Percentiles rank a stretch among this genome's conserved stretches.
Evolutionary conservation across 35 echinoderm and acorn worm species (phyloP).

Genomic region (Lytechinus variegatus): DNA sequence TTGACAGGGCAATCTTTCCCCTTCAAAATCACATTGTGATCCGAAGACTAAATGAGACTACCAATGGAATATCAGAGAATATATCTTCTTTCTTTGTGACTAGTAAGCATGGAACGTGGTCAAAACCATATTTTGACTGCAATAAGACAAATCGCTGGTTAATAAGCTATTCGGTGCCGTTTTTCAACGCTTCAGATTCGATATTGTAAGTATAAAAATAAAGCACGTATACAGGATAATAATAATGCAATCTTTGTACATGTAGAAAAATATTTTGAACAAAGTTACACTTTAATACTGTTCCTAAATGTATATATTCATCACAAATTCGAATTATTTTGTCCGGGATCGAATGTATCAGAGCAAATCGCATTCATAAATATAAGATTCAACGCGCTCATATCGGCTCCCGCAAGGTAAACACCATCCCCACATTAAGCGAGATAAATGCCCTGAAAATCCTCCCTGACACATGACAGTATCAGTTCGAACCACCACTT

Average conservation of each 20-base stretch:
- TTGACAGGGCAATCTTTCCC: neutral
- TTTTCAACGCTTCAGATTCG: slow-evolving; percentile 54
- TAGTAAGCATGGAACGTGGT: slow-evolving; percentile 70
- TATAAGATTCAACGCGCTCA: too few species aligned
- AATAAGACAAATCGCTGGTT: slow-evolving; percentile 71
- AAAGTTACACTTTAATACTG: too few species aligned
- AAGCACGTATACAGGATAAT: neutral
- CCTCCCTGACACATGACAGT: too few species aligned
- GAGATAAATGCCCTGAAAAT: too few species aligned
- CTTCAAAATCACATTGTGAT: slow-evolving; percentile 47
- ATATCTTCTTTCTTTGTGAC: slow-evolving; percentile 65
- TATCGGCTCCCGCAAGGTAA: too few species aligned
- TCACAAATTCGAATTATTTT: too few species aligned
- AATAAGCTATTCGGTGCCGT: slow-evolving; percentile 84
- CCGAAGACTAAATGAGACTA: slow-evolving; percentile 66
- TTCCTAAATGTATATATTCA: too few species aligned
- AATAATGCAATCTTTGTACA: neutral
- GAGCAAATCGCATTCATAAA: too few species aligned
- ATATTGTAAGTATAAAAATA: slow-evolving; percentile 70
- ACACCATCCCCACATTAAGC: too few species aligned
- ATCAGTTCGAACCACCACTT: too few species aligned
- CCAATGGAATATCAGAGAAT: slow-evolving; percentile 51
- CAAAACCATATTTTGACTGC: slow-evolving; percentile 87
- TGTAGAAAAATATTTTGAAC: neutral
- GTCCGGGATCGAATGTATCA: too few species aligned